Base-by-base conservation (phyloP, 2,888 invertebrate species). In the Pseudococcus jackbeardsleyi region DNA sequence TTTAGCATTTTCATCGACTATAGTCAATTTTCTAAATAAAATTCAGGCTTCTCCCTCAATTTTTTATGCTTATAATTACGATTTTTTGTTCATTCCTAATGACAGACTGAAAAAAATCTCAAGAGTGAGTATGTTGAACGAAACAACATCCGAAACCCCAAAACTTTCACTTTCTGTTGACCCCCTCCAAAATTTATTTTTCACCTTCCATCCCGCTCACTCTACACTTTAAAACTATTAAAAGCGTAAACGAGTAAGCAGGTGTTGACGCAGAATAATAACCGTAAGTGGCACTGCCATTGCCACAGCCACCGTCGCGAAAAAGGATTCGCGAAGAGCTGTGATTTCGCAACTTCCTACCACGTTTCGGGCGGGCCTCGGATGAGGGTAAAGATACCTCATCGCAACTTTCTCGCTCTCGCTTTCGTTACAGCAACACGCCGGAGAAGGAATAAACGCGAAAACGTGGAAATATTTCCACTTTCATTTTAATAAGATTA, bases 401-500 rank as follows among this genome's bases (percentile, higher is more conserved):
- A 12, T 46, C 12, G 46, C 26, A 33, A 33, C 26, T 33, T 33
- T 33, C 26, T 33, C 26, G 22, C 64, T 64, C 64, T 64, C 64
- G 9, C 64, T 64, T 19, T 64, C 64, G 22, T 19, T 64, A 64
- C 64, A 64, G 7, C 64, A 64, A 64, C 64, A 64, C 22, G 22
- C 11, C 11, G 19, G 46, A 82, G 9, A 46, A 8, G 79, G 15
- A 82, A 82, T 82, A 82, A 82, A 82, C 79, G 79, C 46, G 79
- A 82, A 82, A 82, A 82, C 79, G 79, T 82, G 79, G 79, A 82
- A 82, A 46, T 82, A 82, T 82, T 82, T 82, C 46, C 79, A 82
- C 79, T 82, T 82, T 82, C 79, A 33, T 82, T 82, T 82, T 82
- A 82, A 82, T 82, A 82, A 82, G 79, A 82, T 82, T 82, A 82